A percentile compares a stretch with the other conserved stretches of the same genome.
Evolutionary conservation across 2,797 vertebrate genomes (phyloP).

Genomic region (Darevskia mixta): DNA sequence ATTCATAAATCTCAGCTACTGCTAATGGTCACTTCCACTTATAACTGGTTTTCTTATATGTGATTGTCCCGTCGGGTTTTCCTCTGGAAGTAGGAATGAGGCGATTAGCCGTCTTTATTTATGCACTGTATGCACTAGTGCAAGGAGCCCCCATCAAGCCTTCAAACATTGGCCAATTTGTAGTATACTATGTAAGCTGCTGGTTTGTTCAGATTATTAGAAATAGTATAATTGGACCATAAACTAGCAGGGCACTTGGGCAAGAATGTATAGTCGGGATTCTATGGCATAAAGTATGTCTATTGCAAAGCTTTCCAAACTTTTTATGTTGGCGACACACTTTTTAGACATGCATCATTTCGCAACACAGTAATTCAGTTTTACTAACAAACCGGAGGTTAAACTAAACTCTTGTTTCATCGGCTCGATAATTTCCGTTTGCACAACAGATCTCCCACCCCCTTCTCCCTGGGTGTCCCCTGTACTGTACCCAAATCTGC

Average conservation of each 20-base stretch:
- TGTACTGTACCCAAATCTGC: no score
- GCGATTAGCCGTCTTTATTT: neutral
- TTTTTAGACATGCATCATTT: no score
- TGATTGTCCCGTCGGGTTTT: neutral
- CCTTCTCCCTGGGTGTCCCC: no score
- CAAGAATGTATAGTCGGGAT: neutral
- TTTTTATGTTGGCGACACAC: no score
- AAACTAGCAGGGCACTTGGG: no score
- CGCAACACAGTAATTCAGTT: no score
- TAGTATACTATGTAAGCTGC: no score
- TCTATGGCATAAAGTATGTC: neutral
- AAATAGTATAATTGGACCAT: neutral
- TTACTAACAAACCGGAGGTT: no score
- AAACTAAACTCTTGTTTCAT: no score
- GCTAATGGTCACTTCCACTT: neutral
- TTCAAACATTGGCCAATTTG: neutral
- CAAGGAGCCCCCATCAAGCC: neutral
- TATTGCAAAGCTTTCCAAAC: no score
- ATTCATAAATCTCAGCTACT: neutral
- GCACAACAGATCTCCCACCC: no score
- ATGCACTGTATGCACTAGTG: neutral
- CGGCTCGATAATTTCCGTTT: no score
- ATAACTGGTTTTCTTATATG: neutral
- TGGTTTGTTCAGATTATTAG: neutral
- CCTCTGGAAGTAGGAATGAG: neutral